phyloP scores from a whole-genome alignment of 2,113 vertebrate species.

The Xiphophorus hellerii region DNA sequence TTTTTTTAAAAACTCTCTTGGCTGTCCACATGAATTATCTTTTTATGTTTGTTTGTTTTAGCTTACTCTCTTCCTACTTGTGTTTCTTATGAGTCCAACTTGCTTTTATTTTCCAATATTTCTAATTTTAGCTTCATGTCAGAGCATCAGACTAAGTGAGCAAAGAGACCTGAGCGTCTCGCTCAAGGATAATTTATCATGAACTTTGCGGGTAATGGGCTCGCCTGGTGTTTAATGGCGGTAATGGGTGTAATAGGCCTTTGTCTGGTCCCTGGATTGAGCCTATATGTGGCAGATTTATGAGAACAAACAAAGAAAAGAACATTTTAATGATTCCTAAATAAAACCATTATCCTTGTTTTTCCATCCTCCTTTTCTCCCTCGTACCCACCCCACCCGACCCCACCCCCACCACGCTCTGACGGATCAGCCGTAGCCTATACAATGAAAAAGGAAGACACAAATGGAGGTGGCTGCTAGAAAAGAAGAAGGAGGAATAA shows the following conservation, averaged over 20 bases:
- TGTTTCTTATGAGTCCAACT: neutral
- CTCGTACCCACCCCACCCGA: slow-evolving; percentile 29
- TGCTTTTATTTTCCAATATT: neutral
- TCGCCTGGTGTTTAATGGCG: slow-evolving; percentile 30
- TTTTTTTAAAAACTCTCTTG: neutral
- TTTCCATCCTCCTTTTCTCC: neutral
- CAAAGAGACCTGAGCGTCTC: slow-evolving; percentile 12
- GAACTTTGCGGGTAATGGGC: slow-evolving; percentile 40
- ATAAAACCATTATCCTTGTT: slow-evolving; percentile 26
- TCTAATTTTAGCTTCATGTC: slow-evolving; percentile 36
- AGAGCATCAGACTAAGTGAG: slow-evolving; percentile 25
- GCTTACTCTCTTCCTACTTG: neutral
- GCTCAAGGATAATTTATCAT: slow-evolving; percentile 27
- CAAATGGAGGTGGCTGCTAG: slow-evolving; percentile 39
- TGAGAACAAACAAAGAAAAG: slow-evolving; percentile 30
- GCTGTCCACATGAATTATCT: slow-evolving; percentile 3
- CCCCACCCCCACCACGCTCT: slow-evolving; percentile 48
- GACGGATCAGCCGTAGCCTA: slow-evolving; percentile 36
- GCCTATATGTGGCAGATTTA: slow-evolving; percentile 15
- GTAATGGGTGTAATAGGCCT: slow-evolving; percentile 45
- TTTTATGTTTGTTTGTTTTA: neutral
- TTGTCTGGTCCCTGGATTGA: slow-evolving; percentile 14
- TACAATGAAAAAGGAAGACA: slow-evolving; percentile 27
- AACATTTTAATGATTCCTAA: slow-evolving; percentile 43
- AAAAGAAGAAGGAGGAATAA: slow-evolving; percentile 16